Conservation (phyloP, 2,888 invertebrate species). For the Aethes cnicana region DNA sequence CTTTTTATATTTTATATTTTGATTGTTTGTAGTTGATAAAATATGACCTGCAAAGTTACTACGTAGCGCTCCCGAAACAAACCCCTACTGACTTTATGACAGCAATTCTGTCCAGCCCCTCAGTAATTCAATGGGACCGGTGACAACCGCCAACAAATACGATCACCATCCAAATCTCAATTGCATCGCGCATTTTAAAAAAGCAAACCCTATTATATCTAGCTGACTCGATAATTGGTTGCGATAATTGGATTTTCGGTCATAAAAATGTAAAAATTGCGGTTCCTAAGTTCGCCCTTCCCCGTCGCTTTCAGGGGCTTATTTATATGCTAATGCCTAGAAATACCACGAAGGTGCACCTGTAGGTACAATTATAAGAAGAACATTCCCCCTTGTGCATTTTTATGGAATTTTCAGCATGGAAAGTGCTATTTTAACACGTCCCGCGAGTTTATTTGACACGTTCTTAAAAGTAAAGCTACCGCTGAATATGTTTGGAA, state of each 20-base stretch:
- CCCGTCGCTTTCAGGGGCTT: constrained; percentile 61
- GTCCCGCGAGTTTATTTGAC: constrained; percentile 47
- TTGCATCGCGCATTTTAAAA: constrained; percentile 53
- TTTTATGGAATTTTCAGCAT: constrained; percentile 74
- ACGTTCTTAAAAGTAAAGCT: constrained; percentile 48
- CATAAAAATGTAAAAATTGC: constrained; percentile 71
- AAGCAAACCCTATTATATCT: constrained; percentile 59
- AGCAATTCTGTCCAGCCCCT: constrained; percentile 3
- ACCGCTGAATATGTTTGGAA: constrained; percentile 54
- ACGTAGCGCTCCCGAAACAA: constrained; percentile 9
- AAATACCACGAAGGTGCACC: constrained; percentile 74
- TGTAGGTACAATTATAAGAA: constrained; percentile 78
- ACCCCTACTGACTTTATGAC: constrained; percentile 11
- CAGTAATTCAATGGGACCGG: constrained; percentile 7
- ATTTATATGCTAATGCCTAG: constrained; percentile 79
- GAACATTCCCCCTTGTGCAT: constrained; percentile 73
- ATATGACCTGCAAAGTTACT: too few relatives aligned
- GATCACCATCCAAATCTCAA: constrained; percentile 49
- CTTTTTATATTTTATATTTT: too few relatives aligned
- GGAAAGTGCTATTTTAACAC: constrained; percentile 63
- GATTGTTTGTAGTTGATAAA: too few relatives aligned
- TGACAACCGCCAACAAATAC: constrained; percentile 34
- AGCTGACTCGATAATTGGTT: constrained; percentile 74
- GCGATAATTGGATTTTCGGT: constrained; percentile 76
- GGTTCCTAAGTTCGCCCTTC: constrained; percentile 55